Conservation (phyloP, 2,888 invertebrate species). For the Drepanosiphum platanoidis region DNA sequence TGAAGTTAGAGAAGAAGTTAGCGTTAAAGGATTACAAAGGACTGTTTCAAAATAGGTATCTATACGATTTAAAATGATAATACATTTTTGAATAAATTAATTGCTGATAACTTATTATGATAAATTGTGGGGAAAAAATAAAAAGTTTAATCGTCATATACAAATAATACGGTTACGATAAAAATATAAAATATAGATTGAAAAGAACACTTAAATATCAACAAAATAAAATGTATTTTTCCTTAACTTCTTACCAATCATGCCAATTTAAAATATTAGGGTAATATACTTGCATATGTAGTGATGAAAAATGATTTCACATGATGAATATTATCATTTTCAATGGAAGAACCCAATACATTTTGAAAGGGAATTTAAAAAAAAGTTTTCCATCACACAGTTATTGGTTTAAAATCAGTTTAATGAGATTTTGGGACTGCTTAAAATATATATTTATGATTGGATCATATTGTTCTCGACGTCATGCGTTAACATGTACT, state of each 20-base stretch:
- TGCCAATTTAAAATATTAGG: neutral
- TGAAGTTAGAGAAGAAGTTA: neutral
- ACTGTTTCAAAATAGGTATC: neutral
- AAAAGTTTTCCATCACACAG: slow-evolving; percentile 23
- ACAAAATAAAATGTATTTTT: neutral
- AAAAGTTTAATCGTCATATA: no score
- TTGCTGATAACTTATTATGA: no score
- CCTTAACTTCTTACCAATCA: neutral
- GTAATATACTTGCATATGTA: neutral
- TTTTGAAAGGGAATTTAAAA: slow-evolving; percentile 24
- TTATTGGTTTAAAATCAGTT: slow-evolving; percentile 23
- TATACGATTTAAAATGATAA: neutral
- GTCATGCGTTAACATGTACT: neutral
- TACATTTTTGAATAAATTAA: neutral
- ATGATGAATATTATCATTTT: slow-evolving; percentile 25
- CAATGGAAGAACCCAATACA: neutral
- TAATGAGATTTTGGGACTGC: neutral
- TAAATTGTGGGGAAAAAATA: no score
- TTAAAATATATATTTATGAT: slow-evolving; percentile 13
- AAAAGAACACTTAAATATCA: slow-evolving; percentile 9
- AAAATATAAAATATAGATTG: no score
- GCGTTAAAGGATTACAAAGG: neutral
- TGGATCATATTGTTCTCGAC: neutral
- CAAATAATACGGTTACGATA: no score
- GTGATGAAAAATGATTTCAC: neutral